These are phyloP conservation scores for Panagrolaimus sp. DNA, from an alignment of 1,140 invertebrate species.

Conservation along the genomic window DNA sequence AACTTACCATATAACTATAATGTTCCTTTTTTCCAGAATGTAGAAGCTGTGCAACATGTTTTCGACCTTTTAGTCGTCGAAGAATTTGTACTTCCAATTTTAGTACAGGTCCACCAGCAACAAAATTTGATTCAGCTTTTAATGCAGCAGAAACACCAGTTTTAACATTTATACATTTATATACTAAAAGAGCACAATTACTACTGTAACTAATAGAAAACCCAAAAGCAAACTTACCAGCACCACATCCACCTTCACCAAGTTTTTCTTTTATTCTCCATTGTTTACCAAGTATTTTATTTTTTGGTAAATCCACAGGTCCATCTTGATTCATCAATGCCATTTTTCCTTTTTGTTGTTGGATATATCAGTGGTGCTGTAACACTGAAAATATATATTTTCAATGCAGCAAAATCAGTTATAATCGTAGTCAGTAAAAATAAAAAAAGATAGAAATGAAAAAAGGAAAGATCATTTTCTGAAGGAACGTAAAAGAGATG, in stretches of 20 bases:
- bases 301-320: conserved; percentile 28
- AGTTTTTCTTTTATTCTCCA: conserved; percentile 37
- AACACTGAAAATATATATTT: too few species aligned
- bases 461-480: too few species aligned
- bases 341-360: background rate
- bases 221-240: background rate
- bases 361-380: background rate
- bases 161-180: conserved; percentile 29
- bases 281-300: conserved; percentile 24
- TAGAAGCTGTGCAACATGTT: conserved; percentile 25
- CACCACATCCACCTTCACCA: conserved; percentile 14
- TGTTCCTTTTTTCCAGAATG: conserved; percentile 26
- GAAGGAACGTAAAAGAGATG: too few species aligned
- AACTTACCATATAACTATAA: conserved; percentile 18
- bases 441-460: too few species aligned
- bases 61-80: conserved; percentile 14
- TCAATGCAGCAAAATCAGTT: too few species aligned
- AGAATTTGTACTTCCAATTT: conserved; percentile 37
- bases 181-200: conserved; percentile 27
- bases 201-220: background rate
- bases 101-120: conserved; percentile 27
- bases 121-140: conserved; percentile 32
- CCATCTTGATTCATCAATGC: conserved; percentile 19
- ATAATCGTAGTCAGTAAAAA: too few species aligned
- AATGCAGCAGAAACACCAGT: conserved; percentile 11